These are phyloP conservation scores for Anguilla pacifica DNA, from an alignment of 2,797 vertebrate species.

Conservation along the genomic window DNA sequence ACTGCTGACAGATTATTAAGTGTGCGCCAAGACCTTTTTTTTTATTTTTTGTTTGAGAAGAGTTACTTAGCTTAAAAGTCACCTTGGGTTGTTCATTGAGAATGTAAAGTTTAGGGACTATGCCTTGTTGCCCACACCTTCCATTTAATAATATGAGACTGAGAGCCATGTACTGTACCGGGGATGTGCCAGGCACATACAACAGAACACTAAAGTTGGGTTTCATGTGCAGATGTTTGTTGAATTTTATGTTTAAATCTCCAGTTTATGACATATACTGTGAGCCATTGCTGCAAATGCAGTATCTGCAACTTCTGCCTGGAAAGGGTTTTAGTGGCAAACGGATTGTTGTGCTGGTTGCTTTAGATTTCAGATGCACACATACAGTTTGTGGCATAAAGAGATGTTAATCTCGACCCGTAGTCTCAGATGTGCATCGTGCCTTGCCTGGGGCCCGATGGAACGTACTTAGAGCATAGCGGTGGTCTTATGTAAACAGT, in stretches of 20 bases:
- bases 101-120: background rate
- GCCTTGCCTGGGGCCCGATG: background rate
- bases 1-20: background rate
- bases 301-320: constrained; percentile 12
- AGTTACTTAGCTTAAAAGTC: background rate
- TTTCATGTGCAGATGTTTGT: background rate
- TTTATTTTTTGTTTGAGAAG: background rate
- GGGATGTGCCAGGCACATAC: background rate
- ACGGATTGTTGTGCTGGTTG: constrained; percentile 25
- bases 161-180: background rate
- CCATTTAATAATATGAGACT: background rate
- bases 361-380: constrained; percentile 30
- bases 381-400: constrained; percentile 42
- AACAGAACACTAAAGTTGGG: background rate
- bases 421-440: background rate
- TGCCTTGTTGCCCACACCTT: background rate
- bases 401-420: background rate
- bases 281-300: background rate
- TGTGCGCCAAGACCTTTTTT: background rate
- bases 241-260: too few relatives aligned
- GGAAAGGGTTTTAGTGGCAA: constrained; percentile 5
- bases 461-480: background rate
- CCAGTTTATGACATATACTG: background rate
- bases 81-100: constrained; percentile 10
- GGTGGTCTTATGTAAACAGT: background rate